Base-by-base conservation (phyloP, 2,888 invertebrate species). In the Anoplius nigerrimus region DNA sequence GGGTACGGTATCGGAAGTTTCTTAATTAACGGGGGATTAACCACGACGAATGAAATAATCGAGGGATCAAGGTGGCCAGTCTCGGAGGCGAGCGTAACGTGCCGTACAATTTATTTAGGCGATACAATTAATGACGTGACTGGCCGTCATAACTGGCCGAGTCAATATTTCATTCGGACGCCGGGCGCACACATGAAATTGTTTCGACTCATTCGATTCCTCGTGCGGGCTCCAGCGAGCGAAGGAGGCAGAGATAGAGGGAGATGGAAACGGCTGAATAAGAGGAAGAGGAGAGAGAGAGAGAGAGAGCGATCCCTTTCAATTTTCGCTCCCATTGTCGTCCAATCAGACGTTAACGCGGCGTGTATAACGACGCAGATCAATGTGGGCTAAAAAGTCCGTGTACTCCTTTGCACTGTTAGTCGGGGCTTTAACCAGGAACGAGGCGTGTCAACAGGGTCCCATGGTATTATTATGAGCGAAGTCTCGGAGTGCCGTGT, bases 391-490 rank as follows among this genome's bases (percentile, higher is more conserved):
- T 45, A 66, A 73, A 76, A 76, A 62, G 58, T 51, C 42, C 65
- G 52, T 66, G 51, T 53, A 56, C 42, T 62, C 66, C 45, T 69
- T 64, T 51, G 70, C 63, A 62, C 66, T 24, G 72, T 74, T 70
- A 62, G 65, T 51, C 60, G 59, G 34, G 34, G 72, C 58, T 75
- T 75, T 75, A 76, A 74, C 69, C 72, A 68, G 68, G 68, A 69
- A 75, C 74, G 74, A 74, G 79, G 76, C 78, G 79, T 78, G 78
- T 79, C 79, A 76, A 78, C 76, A 66, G 74, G 68, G 66, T 78
- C 79, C 72, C 65, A 34, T 69, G 76, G 72, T 76, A 79, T 78
- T 78, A 78, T 78, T 78, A 79, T 62, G 75, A 69, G 62, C 66
- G 45, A 69, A 79, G 79, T 72, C 72, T 72, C 59, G 16, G 48